Base-by-base conservation (phyloP, 2,113 vertebrate genomes). In the Onychostoma macrolepis region DNA sequence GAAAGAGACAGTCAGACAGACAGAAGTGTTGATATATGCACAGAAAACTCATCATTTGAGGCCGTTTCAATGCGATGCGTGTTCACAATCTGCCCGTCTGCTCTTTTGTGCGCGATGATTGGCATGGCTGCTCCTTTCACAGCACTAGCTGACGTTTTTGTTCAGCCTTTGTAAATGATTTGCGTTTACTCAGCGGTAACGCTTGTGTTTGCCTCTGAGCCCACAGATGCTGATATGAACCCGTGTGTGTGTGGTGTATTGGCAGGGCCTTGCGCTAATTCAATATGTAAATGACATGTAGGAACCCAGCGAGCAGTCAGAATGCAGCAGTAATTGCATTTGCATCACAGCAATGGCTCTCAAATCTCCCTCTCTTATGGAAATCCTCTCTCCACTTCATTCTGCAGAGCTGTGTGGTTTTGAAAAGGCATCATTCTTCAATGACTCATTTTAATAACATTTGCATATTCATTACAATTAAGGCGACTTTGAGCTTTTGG, bases 261-360 rank as follows among this genome's bases (percentile, higher is more conserved):
- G 78, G 24, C 33, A 26, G 61, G 56, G 19, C 12, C 1, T 9
- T 30, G 26, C 38, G 28, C 50, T 77, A 80, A 81, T 78, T 83
- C 79, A 83, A 82, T 71, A 61, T 75, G 69, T 74, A 86, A 83
- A 88, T 86, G 43, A 26, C 33, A 67, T 13, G 41, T 38, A 77
- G 45, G 71, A 72, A 48, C 83, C 72, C 36, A 53, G 61, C 36
- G 26, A 83, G 30, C 13, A 15, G 56, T 48, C 28, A 65, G 48
- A 48, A 93, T 91, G 89, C 89, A 90, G 87, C 91, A 90, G 91
- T 93, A 93, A 94, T 93, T 93, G 90, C 92, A 91, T 93, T 93
- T 93, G 91, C 92, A 94, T 93, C 91, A 88, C 91, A 93, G 88
- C 90, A 89, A 92, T 88, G 82, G 90, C 81, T 91, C 90, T 91